Evolutionary conservation across 2,113 vertebrate species (phyloP).

Genomic region (Chiloscyllium plagiosum): DNA sequence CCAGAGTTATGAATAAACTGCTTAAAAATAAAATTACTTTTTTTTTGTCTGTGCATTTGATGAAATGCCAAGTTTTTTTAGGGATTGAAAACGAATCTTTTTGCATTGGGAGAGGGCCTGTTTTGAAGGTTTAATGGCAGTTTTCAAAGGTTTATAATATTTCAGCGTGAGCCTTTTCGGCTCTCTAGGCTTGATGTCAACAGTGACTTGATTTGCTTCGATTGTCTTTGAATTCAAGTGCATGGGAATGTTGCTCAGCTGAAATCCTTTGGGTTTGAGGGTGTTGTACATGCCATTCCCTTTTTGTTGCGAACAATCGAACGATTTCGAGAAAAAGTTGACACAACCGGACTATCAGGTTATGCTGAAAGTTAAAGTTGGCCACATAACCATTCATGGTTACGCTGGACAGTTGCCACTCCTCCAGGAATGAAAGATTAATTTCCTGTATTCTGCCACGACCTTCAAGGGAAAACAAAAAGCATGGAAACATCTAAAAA

Average conservation of each 20-base stretch:
- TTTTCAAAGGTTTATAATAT: background rate
- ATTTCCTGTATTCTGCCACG: background rate
- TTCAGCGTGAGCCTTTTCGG: background rate
- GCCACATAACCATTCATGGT: background rate
- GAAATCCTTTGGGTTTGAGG: background rate
- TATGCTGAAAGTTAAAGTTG: background rate
- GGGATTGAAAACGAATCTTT: background rate
- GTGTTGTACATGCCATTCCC: background rate
- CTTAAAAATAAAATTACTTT: background rate
- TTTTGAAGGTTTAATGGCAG: background rate
- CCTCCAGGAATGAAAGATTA: slow-evolving; percentile 18
- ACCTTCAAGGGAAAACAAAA: background rate
- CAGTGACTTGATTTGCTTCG: background rate
- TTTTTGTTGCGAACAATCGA: background rate
- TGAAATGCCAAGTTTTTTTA: background rate
- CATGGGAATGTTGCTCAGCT: background rate
- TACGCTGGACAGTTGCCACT: too few relatives aligned
- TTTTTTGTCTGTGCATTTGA: background rate
- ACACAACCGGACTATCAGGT: background rate
- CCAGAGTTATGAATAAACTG: slow-evolving; percentile 24
- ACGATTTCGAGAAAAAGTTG: background rate
- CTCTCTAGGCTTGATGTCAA: background rate
- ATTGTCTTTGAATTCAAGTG: slow-evolving; percentile 11
- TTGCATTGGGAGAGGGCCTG: background rate
- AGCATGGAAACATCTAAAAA: background rate